Evolutionary conservation across 2,888 invertebrate species (phyloP).

Genomic region (Leptopilina syphax): DNA sequence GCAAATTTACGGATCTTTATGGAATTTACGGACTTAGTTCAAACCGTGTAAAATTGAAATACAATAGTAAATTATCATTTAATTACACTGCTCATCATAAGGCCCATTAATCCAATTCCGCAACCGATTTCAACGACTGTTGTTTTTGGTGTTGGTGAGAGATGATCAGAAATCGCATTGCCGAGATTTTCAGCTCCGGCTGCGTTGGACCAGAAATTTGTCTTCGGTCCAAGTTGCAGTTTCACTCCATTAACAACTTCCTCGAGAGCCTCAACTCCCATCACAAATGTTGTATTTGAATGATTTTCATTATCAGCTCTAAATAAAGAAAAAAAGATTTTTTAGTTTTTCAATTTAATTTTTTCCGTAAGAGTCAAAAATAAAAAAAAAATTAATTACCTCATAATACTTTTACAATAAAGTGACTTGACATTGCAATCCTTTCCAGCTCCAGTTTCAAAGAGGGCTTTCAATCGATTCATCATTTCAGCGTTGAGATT

Average conservation of each 20-base stretch:
- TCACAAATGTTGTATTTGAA: slow-evolving; percentile 71
- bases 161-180: slow-evolving; percentile 66
- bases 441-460: slow-evolving; percentile 70
- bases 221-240: slow-evolving; percentile 73
- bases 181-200: slow-evolving; percentile 71
- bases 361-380: slow-evolving; percentile 24
- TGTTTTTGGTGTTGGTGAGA: slow-evolving; percentile 64
- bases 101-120: slow-evolving; percentile 72
- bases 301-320: slow-evolving; percentile 63
- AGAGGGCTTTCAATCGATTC: slow-evolving; percentile 70
- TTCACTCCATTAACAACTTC: slow-evolving; percentile 71
- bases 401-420: slow-evolving; percentile 72
- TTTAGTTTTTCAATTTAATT: too few relatives aligned
- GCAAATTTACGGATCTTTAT: too few relatives aligned
- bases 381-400: slow-evolving; percentile 59
- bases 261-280: slow-evolving; percentile 72
- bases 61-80: background rate
- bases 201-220: slow-evolving; percentile 73
- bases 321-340: slow-evolving; percentile 33
- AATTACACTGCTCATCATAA: slow-evolving; percentile 72
- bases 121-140: slow-evolving; percentile 73
- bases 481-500: slow-evolving; percentile 68
- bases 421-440: slow-evolving; percentile 74
- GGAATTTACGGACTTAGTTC: too few relatives aligned
- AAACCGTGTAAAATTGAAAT: too few relatives aligned